Conservation (phyloP, 1,140 invertebrate species). For the Bombus breviceps region DNA sequence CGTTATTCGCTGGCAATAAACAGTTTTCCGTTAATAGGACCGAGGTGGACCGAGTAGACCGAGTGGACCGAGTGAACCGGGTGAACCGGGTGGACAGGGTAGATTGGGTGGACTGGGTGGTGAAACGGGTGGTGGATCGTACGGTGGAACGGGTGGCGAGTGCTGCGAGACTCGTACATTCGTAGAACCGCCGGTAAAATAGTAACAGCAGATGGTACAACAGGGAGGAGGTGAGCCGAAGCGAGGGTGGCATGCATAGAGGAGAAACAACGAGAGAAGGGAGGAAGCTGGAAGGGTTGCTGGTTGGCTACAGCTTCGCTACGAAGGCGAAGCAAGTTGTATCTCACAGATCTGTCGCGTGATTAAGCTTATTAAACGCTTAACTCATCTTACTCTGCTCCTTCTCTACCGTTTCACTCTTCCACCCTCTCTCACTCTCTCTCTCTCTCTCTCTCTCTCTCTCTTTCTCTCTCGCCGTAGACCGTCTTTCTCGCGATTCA, state of each 20-base stretch:
- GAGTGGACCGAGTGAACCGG: conserved; percentile 43
- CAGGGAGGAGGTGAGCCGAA: conserved; percentile 59
- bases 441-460: conserved; percentile 5
- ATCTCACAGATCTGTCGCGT: conserved; percentile 83
- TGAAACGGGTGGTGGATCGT: conserved; percentile 31
- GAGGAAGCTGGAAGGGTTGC: conserved; percentile 58
- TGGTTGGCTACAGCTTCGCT: conserved; percentile 67
- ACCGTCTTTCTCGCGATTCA: neutral
- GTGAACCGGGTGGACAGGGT: conserved; percentile 38
- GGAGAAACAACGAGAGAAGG: conserved; percentile 33
- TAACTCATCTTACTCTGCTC: conserved; percentile 77
- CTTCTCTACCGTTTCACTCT: conserved; percentile 45
- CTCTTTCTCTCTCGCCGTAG: conserved; percentile 54
- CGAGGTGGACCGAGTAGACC: conserved; percentile 58
- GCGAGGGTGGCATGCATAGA: conserved; percentile 56
- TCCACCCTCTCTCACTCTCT: neutral
- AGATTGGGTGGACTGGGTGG: conserved; percentile 23
- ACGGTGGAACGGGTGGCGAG: conserved; percentile 54
- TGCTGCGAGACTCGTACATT: conserved; percentile 75
- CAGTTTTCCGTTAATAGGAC: conserved; percentile 80
- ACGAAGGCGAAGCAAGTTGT: conserved; percentile 81
- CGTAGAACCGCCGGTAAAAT: conserved; percentile 80
- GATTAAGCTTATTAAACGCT: conserved; percentile 84
- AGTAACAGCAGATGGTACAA: conserved; percentile 82
- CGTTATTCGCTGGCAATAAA: conserved; percentile 78